These are phyloP conservation scores for Numida meleagris DNA, from an alignment of 2,113 vertebrate species.

Conservation along the genomic window DNA sequence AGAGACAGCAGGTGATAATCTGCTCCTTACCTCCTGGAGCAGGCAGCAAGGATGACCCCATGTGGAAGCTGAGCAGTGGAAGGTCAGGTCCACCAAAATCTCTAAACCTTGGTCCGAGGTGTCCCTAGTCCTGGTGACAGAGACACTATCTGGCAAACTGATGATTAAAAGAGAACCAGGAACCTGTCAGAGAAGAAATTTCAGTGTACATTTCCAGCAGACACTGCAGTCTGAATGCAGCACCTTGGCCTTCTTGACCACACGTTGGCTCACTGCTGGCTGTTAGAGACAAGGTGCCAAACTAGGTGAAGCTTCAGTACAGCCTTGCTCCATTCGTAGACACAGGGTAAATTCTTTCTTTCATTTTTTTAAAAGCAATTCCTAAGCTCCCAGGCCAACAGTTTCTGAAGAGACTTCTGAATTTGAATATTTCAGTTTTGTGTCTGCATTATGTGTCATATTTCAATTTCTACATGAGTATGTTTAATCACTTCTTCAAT, in stretches of 20 bases:
- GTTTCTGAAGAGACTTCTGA: not conserved
- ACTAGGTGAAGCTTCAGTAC: not conserved
- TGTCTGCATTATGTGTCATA: not conserved
- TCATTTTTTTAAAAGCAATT: not conserved
- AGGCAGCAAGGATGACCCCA: not conserved
- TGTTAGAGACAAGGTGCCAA: not conserved
- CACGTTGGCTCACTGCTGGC: not conserved
- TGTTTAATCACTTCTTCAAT: not conserved
- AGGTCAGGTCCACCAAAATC: not conserved
- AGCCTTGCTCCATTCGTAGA: not conserved
- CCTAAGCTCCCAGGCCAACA: not conserved
- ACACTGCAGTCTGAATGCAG: not conserved
- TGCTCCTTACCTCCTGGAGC: not conserved
- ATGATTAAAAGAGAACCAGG: not conserved
- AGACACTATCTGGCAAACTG: not conserved
- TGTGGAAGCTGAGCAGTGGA: not conserved
- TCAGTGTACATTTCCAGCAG: not conserved
- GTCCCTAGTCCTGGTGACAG: not conserved
- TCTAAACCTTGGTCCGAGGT: not conserved
- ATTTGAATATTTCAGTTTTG: not conserved
- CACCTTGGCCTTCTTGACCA: not conserved
- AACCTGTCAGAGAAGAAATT: not conserved
- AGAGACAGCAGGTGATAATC: not conserved
- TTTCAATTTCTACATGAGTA: not conserved
- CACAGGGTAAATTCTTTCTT: not conserved